These are phyloP conservation scores for Sarcophaga caerulescens DNA, from an alignment of 2,888 invertebrate species.

Conservation along the genomic window DNA sequence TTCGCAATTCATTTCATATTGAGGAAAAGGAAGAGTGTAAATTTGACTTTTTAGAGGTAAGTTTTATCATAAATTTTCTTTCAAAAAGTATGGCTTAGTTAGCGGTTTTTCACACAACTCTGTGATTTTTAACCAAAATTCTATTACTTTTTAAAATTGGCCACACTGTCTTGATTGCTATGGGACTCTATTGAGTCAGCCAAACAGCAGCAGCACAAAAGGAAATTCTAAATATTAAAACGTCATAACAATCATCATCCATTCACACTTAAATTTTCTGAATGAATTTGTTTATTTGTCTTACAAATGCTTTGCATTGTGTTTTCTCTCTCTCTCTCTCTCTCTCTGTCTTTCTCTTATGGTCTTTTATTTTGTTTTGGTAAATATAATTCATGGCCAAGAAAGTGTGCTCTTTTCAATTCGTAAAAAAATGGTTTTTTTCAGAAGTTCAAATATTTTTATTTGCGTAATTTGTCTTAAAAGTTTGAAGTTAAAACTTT, in stretches of 20 bases:
- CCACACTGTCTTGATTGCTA: not conserved
- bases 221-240: not conserved
- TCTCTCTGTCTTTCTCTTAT: not conserved
- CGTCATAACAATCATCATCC: not conserved
- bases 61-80: conserved; percentile 52
- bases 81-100: not conserved
- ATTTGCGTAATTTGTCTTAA: conserved; percentile 28
- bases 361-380: not conserved
- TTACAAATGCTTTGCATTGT: not conserved
- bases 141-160: not conserved
- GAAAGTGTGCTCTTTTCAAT: conserved; percentile 27
- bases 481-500: conserved; percentile 27
- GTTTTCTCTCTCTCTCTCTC: not conserved
- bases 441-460: conserved; percentile 40
- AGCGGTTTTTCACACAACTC: not conserved
- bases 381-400: conserved; percentile 25
- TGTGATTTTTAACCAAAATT: not conserved
- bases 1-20: conserved; percentile 89
- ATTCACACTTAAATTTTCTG: not conserved
- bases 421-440: not conserved
- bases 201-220: not conserved
- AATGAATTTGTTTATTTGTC: not conserved
- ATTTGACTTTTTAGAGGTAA: conserved; percentile 89
- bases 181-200: not conserved
- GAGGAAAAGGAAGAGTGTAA: conserved; percentile 86